Conservation (phyloP, 2,113 vertebrate genomes). For the Macrotis lagotis region DNA sequence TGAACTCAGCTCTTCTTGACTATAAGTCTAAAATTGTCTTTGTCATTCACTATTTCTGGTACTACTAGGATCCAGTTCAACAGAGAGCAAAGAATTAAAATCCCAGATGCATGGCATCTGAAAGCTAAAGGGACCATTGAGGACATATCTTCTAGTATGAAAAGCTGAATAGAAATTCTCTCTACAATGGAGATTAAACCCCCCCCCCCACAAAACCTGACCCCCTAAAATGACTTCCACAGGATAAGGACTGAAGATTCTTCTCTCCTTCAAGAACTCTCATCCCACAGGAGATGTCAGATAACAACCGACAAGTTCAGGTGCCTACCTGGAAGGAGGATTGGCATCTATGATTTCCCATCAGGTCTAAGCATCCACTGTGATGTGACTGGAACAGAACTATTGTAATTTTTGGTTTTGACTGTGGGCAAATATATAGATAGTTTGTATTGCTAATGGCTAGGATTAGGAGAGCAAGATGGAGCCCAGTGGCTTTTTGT, state of each 20-base stretch:
- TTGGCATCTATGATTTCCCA: background rate
- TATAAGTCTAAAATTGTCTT: background rate
- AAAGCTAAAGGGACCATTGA: background rate
- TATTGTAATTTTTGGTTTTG: background rate
- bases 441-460: background rate
- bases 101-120: background rate
- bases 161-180: background rate
- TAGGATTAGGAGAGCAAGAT: background rate
- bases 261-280: background rate
- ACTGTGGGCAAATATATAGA: background rate
- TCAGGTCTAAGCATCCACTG: background rate
- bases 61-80: conserved; percentile 1
- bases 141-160: background rate
- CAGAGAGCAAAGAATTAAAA: background rate
- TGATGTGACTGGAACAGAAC: background rate
- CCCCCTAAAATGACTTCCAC: background rate
- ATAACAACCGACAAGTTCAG: background rate
- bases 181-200: background rate
- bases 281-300: background rate
- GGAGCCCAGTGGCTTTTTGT: background rate
- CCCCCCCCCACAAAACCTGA: no score
- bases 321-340: background rate
- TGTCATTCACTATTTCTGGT: background rate
- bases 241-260: background rate
- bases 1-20: background rate